phyloP scores from a whole-genome alignment of 2,113 vertebrate genomes.

The Engystomops pustulosus region DNA sequence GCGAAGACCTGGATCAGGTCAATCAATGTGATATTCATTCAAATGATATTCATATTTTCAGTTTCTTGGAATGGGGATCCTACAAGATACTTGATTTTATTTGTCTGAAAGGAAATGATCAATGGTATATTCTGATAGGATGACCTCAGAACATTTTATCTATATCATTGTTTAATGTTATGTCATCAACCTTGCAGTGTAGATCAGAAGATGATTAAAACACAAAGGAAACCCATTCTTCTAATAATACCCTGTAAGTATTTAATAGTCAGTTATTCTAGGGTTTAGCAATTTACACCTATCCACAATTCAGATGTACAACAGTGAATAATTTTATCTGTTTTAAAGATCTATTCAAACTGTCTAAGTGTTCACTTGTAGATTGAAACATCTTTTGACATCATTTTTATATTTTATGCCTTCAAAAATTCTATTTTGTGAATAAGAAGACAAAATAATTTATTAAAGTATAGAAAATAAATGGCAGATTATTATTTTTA shows the following conservation, averaged over 20 bases:
- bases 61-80: not conserved
- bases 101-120: not conserved
- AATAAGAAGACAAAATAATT: not conserved
- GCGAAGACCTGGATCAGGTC: not conserved
- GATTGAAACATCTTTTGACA: not conserved
- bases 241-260: not conserved
- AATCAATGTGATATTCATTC: not conserved
- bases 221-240: not conserved
- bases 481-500: not conserved
- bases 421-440: slow-evolving; percentile 7
- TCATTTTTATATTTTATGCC: not conserved
- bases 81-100: not conserved
- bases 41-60: not conserved
- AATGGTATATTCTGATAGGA: not conserved
- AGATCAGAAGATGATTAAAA: not conserved
- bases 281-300: not conserved
- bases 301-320: not conserved
- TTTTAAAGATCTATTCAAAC: not conserved
- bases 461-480: not conserved
- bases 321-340: not conserved
- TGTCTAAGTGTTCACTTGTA: not conserved
- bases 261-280: not conserved
- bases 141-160: not conserved
- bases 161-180: not conserved
- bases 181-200: not conserved